Conservation (phyloP, 2,113 vertebrate genomes). For the Podarcis cretensis region DNA sequence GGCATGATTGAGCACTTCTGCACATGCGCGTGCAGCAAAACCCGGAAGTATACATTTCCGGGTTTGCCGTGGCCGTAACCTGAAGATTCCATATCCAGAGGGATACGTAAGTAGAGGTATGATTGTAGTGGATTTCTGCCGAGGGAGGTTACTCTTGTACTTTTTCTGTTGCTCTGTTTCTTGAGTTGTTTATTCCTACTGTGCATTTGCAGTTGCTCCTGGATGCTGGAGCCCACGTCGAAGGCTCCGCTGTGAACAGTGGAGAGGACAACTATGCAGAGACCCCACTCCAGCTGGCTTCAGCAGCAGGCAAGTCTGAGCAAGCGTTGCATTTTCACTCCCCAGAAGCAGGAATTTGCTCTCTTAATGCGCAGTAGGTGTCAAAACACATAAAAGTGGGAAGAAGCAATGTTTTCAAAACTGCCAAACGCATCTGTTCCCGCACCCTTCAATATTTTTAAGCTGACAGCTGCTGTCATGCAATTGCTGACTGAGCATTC, state of each 20-base stretch:
- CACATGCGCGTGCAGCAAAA: fast-evolving
- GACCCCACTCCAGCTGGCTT: slow-evolving; percentile 94
- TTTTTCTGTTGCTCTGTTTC: neutral
- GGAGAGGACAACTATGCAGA: slow-evolving; percentile 92
- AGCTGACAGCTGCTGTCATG: neutral
- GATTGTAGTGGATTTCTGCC: too few species aligned
- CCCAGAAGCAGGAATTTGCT: neutral
- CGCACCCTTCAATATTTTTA: too few species aligned
- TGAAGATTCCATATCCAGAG: too few species aligned
- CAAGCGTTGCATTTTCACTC: fast-evolving
- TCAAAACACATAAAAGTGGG: neutral
- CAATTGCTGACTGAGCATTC: neutral
- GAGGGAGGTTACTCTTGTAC: neutral
- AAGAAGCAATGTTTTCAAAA: neutral
- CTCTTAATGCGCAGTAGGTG: neutral
- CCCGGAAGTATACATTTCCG: too few species aligned
- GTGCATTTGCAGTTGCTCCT: slow-evolving; percentile 84
- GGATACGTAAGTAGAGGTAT: too few species aligned
- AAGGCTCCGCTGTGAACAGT: slow-evolving; percentile 87
- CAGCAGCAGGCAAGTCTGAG: slow-evolving; percentile 87
- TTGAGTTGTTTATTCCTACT: neutral
- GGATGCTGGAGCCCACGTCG: slow-evolving; percentile 93
- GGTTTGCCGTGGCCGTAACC: too few species aligned
- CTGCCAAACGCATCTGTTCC: neutral
- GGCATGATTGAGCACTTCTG: too few species aligned